A percentile compares a stretch with the other conserved stretches of the same genome.
phyloP scores from a whole-genome alignment of 2,797 vertebrate species.

The Xerus rutilus region DNA sequence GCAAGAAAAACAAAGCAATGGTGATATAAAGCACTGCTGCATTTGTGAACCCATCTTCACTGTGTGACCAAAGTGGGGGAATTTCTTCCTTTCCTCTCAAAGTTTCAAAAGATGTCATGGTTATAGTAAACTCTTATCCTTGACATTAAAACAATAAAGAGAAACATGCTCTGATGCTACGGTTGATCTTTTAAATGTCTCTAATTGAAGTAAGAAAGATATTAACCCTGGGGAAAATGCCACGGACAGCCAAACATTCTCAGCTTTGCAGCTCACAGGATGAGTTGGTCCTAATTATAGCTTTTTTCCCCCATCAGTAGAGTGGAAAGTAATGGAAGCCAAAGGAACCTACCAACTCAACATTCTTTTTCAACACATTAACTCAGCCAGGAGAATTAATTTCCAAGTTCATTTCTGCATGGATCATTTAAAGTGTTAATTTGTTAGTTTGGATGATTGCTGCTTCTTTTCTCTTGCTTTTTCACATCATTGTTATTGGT shows the following conservation, averaged over 20 bases:
- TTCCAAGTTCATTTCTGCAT: conserved; percentile 62
- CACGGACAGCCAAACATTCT: background rate
- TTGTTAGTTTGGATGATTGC: conserved; percentile 19
- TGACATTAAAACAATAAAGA: conserved; percentile 48
- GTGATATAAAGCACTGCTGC: background rate
- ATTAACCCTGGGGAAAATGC: conserved; percentile 61
- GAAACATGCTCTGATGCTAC: conserved; percentile 28
- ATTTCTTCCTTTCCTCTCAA: background rate
- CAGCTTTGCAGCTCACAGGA: conserved; percentile 37
- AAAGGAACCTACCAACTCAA: conserved; percentile 23
- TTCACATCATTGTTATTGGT: conserved; percentile 23
- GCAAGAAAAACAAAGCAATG: background rate
- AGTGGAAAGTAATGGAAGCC: background rate
- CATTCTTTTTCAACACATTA: conserved; percentile 56
- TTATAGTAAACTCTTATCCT: background rate
- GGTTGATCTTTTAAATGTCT: conserved; percentile 53
- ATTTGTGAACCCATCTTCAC: background rate
- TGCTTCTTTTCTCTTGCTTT: background rate
- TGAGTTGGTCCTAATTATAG: conserved; percentile 51
- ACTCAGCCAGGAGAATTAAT: conserved; percentile 48
- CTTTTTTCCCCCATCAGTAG: background rate
- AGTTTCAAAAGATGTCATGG: conserved; percentile 10
- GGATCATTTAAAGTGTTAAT: conserved; percentile 65
- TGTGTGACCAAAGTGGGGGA: background rate
- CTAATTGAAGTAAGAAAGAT: conserved; percentile 55